A percentile compares a stretch with the other conserved stretches of the same genome.
These are phyloP conservation scores for Chloropsis cyanopogon DNA, from an alignment of 2,113 vertebrate genomes.

Conservation along the genomic window DNA sequence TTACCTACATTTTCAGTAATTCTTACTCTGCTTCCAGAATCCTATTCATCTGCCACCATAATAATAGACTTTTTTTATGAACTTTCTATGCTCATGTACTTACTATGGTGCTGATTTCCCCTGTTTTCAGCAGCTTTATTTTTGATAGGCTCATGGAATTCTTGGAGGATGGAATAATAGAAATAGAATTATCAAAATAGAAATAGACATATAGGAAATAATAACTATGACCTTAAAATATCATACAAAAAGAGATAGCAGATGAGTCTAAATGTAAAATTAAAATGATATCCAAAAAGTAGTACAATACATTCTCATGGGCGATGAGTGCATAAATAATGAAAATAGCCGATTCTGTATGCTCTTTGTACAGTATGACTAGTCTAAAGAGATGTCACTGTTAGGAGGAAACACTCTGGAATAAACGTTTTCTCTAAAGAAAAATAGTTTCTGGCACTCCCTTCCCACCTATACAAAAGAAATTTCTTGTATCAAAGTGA, in stretches of 20 bases:
- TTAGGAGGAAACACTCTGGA: neutral
- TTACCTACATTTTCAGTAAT: neutral
- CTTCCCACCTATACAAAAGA: too few relatives aligned
- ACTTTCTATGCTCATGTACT: neutral
- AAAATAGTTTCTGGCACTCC: neutral
- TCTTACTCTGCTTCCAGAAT: neutral
- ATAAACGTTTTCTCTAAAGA: neutral
- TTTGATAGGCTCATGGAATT: neutral
- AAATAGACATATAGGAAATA: neutral
- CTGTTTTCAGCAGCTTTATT: neutral
- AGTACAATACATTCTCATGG: neutral
- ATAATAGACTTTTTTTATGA: neutral
- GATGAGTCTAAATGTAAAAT: neutral
- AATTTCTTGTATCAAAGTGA: neutral
- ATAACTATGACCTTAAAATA: neutral
- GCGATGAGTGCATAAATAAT: neutral
- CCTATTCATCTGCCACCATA: neutral
- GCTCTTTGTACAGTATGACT: neutral
- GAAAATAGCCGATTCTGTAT: neutral
- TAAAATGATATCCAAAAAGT: neutral
- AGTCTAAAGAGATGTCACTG: neutral
- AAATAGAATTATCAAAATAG: neutral
- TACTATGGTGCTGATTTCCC: neutral
- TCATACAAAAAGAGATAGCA: neutral
- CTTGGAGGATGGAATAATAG: neutral